Evolutionary conservation across 2,888 invertebrate species (phyloP), one percentile per base, ranked within the genome.

Genomic region (Drosophila longiperda): DNA sequence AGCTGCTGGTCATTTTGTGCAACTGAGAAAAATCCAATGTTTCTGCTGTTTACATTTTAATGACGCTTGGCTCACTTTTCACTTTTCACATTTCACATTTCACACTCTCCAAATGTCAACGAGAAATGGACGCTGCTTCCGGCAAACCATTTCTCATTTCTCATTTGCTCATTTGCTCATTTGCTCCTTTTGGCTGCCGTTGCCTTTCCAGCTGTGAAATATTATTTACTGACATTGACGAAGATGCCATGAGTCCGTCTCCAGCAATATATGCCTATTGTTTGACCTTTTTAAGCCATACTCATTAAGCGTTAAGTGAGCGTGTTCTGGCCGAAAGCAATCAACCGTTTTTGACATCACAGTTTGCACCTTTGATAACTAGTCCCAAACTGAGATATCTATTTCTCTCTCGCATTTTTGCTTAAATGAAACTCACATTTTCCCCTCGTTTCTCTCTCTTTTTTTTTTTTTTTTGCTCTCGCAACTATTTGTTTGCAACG

Each of bases 141-240:
- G 48, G 45, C 58, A 42, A 29, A n/a, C 63, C 73, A 75, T 72
- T 72, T 75, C 73, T 66, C 73, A 72, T 59, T 38, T 38, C 49
- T n/a, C 61, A 38, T 5, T n/a, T 32, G 23, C 42, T 20, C 32
- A 50, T 9, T 11, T 32, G n/a, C n/a, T 2, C 29, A 29, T 3
- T 49, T 20, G 29, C 23, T 1, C 29, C 26, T 4, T 26, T 5
- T 26, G 29, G 20, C 12, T 8, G 17, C n/a, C 15, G 20, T 26
- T 40, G 33, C 34, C 29, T 20, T 55, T 34, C 48, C 11, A 34
- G 63, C 77, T 38, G 40, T 75, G 78, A 72, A 65, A 75, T 65
- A 72, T 75, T 72, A 54, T 78, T 54, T 58, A 58, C 78, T 80
- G 77, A 78, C 77, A 80, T 78, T 78, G 77, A 78, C 64, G 57